A percentile compares a stretch with the other conserved stretches of the same genome.
Conservation (phyloP, 1,140 invertebrate species). For the Armadillidium nasatum region DNA sequence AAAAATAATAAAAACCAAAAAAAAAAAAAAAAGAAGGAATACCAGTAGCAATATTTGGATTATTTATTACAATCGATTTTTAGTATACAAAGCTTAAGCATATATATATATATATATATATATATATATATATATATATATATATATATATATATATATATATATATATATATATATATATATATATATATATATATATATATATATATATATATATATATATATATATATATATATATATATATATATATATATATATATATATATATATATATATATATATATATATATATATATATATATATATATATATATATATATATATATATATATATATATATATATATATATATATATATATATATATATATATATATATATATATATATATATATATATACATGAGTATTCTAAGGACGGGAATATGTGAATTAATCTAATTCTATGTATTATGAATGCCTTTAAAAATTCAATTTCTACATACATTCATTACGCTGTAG, state of each 20-base stretch:
- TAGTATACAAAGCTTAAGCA: background rate
- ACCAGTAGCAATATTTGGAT: no score
- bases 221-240: slow-evolving; percentile 17
- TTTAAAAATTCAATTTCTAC: no score
- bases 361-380: slow-evolving; percentile 18
- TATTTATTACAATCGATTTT: no score
- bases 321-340: slow-evolving; percentile 25
- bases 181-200: slow-evolving; percentile 26
- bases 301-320: background rate
- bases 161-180: slow-evolving; percentile 22
- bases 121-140: slow-evolving; percentile 19
- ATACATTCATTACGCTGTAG: no score
- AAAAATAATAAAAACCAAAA: no score
- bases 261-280: slow-evolving; percentile 23
- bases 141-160: background rate
- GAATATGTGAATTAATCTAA: no score
- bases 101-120: slow-evolving; percentile 22
- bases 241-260: slow-evolving; percentile 19
- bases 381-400: slow-evolving; percentile 12
- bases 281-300: slow-evolving; percentile 17
- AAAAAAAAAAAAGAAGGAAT: no score
- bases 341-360: slow-evolving; percentile 25
- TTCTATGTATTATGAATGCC: no score
- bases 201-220: slow-evolving; percentile 21
- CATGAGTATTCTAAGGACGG: no score